Base-by-base conservation (phyloP, 2,888 invertebrate species). In the Kryphioiulus occultus region DNA sequence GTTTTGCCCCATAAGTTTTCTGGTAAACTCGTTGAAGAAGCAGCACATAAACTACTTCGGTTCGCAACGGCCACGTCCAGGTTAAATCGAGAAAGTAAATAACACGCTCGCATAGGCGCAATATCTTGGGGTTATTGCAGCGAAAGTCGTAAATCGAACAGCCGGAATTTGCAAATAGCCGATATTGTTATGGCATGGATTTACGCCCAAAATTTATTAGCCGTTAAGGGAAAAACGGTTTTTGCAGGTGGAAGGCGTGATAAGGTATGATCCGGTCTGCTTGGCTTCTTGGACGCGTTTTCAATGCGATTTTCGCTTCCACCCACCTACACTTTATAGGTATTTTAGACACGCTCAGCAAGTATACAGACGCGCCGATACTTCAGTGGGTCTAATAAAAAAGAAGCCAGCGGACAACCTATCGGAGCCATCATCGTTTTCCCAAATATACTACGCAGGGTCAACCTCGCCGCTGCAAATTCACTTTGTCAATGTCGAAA, bases 401-500 rank as follows among this genome's bases (percentile, higher is more conserved):
- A 78, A 78, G 30, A 30, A 78, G 15, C 68, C 15, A 78, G 30
- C 78, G 78, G 78, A 30, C 78, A 78, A 78, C 78, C 78, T 78
- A 30, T 78, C 26, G 15, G 78, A 78, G 30, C 78, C 78, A 78
- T 78, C 78, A 78, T 78, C 78, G 26, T 78, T 30, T 30, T 78
- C 30, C 30, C 26, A 78, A 78, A 78, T 78, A 78, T 26, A 78
- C 78, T 78, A 78, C 78, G 26, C 78, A 30, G 78, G 78, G 78
- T 78, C 78, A 78, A 78, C 78, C 78, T 78, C 30, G 26, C 78
- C 26, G 78, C 30, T 30, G 26, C 78, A 30, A 30, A 78, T 26
- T 78, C 78, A 78, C 78, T 78, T 30, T 78, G 78, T 78, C 78
- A 78, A 78, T 78, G 78, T 78, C 78, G 78, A 78, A 78, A 78